These are phyloP conservation scores for Limnothrissa miodon DNA, from an alignment of 2,113 vertebrate species.

Conservation along the genomic window DNA sequence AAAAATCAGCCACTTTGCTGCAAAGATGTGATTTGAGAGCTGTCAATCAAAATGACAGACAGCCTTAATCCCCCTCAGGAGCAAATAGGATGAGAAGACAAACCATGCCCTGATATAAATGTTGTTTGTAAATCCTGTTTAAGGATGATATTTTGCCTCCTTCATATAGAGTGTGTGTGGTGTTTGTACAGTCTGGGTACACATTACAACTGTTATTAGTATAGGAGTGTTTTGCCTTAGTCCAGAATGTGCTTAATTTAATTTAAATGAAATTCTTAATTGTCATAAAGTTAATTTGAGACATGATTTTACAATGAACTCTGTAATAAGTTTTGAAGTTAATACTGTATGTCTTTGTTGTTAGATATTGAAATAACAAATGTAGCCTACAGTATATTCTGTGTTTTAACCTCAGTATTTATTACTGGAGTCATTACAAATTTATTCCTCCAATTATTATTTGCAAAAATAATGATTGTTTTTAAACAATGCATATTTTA, in stretches of 20 bases:
- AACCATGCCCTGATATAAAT: constrained; percentile 69
- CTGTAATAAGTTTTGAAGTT: background rate
- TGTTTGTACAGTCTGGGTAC: constrained; percentile 20
- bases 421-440: background rate
- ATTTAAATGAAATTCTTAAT: background rate
- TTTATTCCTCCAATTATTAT: background rate
- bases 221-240: background rate
- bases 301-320: background rate
- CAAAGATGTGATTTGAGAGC: constrained; percentile 75
- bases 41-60: constrained; percentile 78
- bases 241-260: background rate
- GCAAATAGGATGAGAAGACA: constrained; percentile 73
- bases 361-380: background rate
- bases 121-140: constrained; percentile 71
- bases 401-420: background rate
- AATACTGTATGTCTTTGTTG: background rate
- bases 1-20: constrained; percentile 78
- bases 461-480: constrained; percentile 2
- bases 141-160: constrained; percentile 66
- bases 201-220: background rate
- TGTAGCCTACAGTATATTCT: no score
- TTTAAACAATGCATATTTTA: background rate
- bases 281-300: background rate
- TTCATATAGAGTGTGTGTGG: constrained; percentile 45
- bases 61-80: constrained; percentile 78